Percentiles rank a stretch among this genome's conserved stretches.
Evolutionary conservation across 1,140 invertebrate species (phyloP).

Genomic region (Sinonovacula constricta): DNA sequence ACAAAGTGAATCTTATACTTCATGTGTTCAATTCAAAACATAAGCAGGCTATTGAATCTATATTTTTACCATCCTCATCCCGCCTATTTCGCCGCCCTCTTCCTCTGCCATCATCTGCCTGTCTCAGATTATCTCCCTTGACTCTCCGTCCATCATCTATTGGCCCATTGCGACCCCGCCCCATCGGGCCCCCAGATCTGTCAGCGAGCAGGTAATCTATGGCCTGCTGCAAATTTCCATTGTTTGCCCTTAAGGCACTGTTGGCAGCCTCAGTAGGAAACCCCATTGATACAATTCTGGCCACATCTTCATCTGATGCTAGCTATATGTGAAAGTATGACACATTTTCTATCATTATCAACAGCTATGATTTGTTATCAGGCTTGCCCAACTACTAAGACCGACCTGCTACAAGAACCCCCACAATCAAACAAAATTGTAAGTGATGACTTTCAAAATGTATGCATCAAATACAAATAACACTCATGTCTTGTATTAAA

Average conservation of each 20-base stretch:
- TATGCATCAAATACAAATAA: too few relatives aligned
- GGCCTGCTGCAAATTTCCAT: slow-evolving; percentile 87
- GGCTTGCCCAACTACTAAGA: neutral
- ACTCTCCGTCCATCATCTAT: neutral
- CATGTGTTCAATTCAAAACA: neutral
- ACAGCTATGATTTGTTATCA: neutral
- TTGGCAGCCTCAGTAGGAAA: slow-evolving; percentile 88
- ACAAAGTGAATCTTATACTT: neutral
- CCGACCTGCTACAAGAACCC: too few relatives aligned
- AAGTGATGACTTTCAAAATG: too few relatives aligned
- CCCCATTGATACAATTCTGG: slow-evolving; percentile 89
- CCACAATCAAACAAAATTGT: too few relatives aligned
- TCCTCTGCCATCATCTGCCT: slow-evolving; percentile 26
- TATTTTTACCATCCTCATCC: slow-evolving; percentile 34
- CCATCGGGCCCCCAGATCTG: slow-evolving; percentile 38
- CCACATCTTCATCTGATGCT: slow-evolving; percentile 87
- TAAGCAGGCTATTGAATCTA: neutral
- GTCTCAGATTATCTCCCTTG: neutral
- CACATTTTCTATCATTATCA: neutral
- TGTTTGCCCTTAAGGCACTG: slow-evolving; percentile 84
- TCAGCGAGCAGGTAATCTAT: slow-evolving; percentile 73
- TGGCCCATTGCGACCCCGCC: slow-evolving; percentile 29
- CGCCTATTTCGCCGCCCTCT: slow-evolving; percentile 25
- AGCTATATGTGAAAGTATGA: slow-evolving; percentile 54
- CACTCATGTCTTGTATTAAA: too few relatives aligned